Conservation (phyloP, 2,888 invertebrate genomes). For the Selenia dentaria region DNA sequence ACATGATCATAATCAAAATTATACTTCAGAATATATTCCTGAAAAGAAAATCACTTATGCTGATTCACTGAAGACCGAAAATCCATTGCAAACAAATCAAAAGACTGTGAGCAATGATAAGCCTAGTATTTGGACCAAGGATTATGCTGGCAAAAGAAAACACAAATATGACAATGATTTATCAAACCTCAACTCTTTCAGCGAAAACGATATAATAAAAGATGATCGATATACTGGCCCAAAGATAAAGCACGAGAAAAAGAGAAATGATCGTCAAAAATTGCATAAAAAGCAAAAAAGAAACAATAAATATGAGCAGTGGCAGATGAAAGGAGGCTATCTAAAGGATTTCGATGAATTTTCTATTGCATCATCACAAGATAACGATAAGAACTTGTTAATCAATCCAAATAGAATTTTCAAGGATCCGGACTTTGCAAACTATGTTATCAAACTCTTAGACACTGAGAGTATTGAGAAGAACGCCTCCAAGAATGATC, state of each 20-base stretch:
- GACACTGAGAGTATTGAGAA: conserved; percentile 38
- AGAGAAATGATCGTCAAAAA: conserved; percentile 66
- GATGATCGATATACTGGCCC: conserved; percentile 66
- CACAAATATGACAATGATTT: conserved; percentile 38
- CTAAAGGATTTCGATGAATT: conserved; percentile 70
- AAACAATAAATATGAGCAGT: conserved; percentile 72
- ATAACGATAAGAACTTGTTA: conserved; percentile 42
- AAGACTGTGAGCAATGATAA: conserved; percentile 38
- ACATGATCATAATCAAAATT: neutral
- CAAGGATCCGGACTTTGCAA: conserved; percentile 42
- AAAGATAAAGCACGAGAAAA: conserved; percentile 60
- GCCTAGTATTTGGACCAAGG: conserved; percentile 75
- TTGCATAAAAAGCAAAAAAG: conserved; percentile 71
- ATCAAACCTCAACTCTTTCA: conserved; percentile 43
- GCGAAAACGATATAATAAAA: conserved; percentile 68
- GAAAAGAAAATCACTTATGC: conserved; percentile 63
- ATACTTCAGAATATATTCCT: conserved; percentile 1
- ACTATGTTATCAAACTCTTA: conserved; percentile 44
- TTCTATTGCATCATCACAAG: conserved; percentile 52
- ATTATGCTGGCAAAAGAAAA: conserved; percentile 54
- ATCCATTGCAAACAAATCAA: conserved; percentile 32
- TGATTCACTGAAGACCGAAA: conserved; percentile 61
- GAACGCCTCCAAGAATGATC: conserved; percentile 4
- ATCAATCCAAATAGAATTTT: conserved; percentile 46
- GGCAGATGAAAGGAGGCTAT: conserved; percentile 75